Percentiles rank a stretch among this genome's conserved stretches.
These are phyloP conservation scores for Mechanitis messenoides DNA, from an alignment of 2,888 invertebrate genomes.

Conservation along the genomic window DNA sequence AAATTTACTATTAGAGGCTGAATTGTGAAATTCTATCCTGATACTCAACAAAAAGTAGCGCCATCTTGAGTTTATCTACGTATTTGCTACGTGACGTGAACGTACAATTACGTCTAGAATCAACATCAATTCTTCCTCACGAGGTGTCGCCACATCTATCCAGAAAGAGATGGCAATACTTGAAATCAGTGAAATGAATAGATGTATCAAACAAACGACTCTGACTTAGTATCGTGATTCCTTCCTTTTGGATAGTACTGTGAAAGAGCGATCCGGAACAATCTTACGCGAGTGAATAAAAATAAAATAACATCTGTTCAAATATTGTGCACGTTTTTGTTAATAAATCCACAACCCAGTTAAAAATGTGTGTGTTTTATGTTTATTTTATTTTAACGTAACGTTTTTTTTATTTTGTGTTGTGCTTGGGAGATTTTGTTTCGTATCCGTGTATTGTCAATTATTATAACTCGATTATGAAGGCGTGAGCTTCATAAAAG, in stretches of 20 bases:
- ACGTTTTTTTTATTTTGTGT: constrained; percentile 38
- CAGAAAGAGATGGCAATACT: constrained; percentile 58
- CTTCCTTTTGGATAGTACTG: constrained; percentile 41
- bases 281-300: constrained; percentile 60
- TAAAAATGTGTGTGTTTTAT: constrained; percentile 54
- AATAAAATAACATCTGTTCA: constrained; percentile 72
- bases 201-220: constrained; percentile 50
- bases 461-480: constrained; percentile 65
- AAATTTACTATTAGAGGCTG: no score
- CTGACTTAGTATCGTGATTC: constrained; percentile 59
- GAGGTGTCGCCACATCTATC: constrained; percentile 23
- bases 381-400: constrained; percentile 36
- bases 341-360: constrained; percentile 49
- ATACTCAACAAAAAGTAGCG: constrained; percentile 2
- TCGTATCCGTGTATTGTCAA: constrained; percentile 59
- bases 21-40: not conserved
- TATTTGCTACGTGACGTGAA: not conserved
- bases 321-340: constrained; percentile 68
- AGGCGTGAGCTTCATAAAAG: constrained; percentile 53
- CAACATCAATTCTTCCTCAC: not conserved
- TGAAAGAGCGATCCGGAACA: constrained; percentile 29
- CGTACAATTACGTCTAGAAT: not conserved
- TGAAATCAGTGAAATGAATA: constrained; percentile 31
- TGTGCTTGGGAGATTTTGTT: constrained; percentile 67
- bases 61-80: constrained; percentile 7